Base-by-base conservation (phyloP, 2,797 vertebrate genomes). In the Syngnathus acus region DNA sequence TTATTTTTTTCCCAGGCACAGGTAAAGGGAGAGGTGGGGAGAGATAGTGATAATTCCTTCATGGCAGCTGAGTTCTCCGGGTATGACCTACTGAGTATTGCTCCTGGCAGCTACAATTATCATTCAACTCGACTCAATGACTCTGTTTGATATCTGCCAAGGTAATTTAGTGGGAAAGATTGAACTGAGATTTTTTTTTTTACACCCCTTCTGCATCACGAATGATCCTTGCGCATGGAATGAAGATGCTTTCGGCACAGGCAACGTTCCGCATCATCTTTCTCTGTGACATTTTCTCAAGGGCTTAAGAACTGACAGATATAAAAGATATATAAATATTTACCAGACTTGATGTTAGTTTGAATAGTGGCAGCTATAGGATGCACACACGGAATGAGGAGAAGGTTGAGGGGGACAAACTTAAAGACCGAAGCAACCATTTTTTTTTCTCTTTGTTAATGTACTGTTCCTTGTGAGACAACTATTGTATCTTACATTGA, bases 81-180 rank as follows among this genome's bases (percentile, higher is more conserved):
- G 62, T 68, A 76, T 88, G 86, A 89, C 86, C 86, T 76, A 63
- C 65, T 9, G 78, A 85, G 81, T 78, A 84, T 83, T 83, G 82
- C 84, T 73, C 64, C 66, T 80, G 79, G 84, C 78, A 81, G 84
- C 79, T 74, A 72, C 86, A 89, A 88, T 90, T 90, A 88, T 87
- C 69, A 88, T 84, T 87, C 76, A 78, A 76, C 51, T 73, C 69
- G 75, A 89, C 78, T 78, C 68, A 77, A 85, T 86, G 84, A 78
- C 79, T 84, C 68, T 78, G 87, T 89, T 89, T 90, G 82, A 89
- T 90, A 91, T 85, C 73, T 82, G 85, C 75, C 55, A 67, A 83
- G 77, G 85, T 89, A 88, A 88, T 92, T 93, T 87, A 89, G 74
- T 80, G 67, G 84, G 82, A 89, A 80, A 89, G 88, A 90, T 90